These are phyloP conservation scores for Apodemia zela DNA, from an alignment of 2,888 invertebrate species.

Conservation along the genomic window DNA sequence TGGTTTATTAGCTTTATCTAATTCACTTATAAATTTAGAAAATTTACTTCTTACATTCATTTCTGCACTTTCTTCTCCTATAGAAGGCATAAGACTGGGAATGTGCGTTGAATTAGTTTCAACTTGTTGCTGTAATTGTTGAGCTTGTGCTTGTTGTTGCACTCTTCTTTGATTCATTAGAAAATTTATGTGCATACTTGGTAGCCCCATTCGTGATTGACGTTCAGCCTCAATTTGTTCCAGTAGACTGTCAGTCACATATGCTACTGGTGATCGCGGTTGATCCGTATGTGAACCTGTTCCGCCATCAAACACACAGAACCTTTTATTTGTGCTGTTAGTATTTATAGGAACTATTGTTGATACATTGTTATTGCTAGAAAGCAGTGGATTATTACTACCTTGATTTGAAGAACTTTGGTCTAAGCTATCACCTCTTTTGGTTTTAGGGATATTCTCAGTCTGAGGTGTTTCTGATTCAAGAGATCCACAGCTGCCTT, in stretches of 20 bases:
- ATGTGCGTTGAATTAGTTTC: conserved; percentile 55
- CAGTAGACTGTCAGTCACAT: conserved; percentile 69
- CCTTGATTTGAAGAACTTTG: conserved; percentile 71
- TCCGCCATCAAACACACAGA: conserved; percentile 72
- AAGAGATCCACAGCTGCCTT: conserved; percentile 73
- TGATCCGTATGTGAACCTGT: conserved; percentile 60
- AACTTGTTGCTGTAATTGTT: conserved; percentile 41
- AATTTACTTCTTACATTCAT: conserved; percentile 78
- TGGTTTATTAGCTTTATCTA: conserved; percentile 74
- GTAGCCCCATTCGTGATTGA: conserved; percentile 68
- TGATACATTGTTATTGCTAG: conserved; percentile 70
- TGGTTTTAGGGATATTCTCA: conserved; percentile 57
- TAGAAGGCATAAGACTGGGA: conserved; percentile 72
- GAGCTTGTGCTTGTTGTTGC: conserved; percentile 45
- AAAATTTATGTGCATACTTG: conserved; percentile 75
- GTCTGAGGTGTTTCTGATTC: conserved; percentile 68
- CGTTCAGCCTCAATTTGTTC: conserved; percentile 73
- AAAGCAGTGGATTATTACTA: conserved; percentile 71
- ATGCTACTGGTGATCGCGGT: conserved; percentile 69
- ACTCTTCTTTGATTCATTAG: conserved; percentile 65
- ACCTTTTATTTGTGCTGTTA: conserved; percentile 62
- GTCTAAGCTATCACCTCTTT: conserved; percentile 66
- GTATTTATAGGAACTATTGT: conserved; percentile 69
- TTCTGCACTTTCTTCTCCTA: conserved; percentile 79
- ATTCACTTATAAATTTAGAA: conserved; percentile 76